phyloP scores from a whole-genome alignment of 1,140 invertebrate species.

The Cardiocondyla obscurior region DNA sequence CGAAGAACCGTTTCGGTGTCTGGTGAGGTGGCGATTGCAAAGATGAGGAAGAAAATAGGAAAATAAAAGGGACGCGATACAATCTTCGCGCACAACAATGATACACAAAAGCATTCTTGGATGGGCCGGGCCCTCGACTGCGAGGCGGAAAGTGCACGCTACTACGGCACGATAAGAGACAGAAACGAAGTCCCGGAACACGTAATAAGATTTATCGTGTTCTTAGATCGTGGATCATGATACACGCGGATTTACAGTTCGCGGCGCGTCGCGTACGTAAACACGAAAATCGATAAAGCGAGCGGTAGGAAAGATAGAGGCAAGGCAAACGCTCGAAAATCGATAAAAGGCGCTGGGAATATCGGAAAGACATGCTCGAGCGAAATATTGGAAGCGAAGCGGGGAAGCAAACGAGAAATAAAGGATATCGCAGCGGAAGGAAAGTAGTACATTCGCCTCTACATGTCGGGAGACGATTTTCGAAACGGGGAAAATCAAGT shows the following conservation, averaged over 20 bases:
- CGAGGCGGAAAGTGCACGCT: slow-evolving; percentile 45
- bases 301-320: slow-evolving; percentile 34
- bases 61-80: background rate
- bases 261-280: slow-evolving; percentile 55
- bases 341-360: slow-evolving; percentile 59
- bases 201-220: slow-evolving; percentile 70
- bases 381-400: slow-evolving; percentile 48
- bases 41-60: slow-evolving; percentile 30
- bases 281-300: slow-evolving; percentile 51
- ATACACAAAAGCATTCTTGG: slow-evolving; percentile 52
- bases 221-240: slow-evolving; percentile 70
- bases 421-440: slow-evolving; percentile 39
- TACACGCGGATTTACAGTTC: slow-evolving; percentile 68
- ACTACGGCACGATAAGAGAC: slow-evolving; percentile 59
- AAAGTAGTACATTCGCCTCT: slow-evolving; percentile 31
- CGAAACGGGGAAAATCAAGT: slow-evolving; percentile 36
- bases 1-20: background rate
- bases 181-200: slow-evolving; percentile 67
- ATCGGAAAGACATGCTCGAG: slow-evolving; percentile 52
- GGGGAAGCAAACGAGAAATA: slow-evolving; percentile 48
- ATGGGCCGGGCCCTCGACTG: slow-evolving; percentile 21
- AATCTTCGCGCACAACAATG: slow-evolving; percentile 33
- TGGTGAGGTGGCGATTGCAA: slow-evolving; percentile 19
- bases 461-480: slow-evolving; percentile 43
- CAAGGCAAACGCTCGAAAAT: slow-evolving; percentile 57